phyloP scores from a whole-genome alignment of 2,113 vertebrate genomes.

The Rana temporaria region DNA sequence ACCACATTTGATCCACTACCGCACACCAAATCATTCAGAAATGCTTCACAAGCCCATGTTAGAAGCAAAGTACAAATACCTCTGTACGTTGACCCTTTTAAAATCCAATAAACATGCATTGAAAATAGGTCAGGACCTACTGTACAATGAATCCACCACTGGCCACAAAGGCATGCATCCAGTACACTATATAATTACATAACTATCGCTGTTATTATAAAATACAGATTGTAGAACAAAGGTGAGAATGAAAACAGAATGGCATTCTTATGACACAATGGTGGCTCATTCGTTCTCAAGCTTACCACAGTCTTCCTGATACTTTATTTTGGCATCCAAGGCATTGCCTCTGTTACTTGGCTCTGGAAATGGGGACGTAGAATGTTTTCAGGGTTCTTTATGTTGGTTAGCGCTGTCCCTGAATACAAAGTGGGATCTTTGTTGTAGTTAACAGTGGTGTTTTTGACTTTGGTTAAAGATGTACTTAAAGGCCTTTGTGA shows the following conservation, averaged over 20 bases:
- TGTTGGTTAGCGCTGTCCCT: background rate
- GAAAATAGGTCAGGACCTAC: too few relatives aligned
- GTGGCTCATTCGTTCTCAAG: background rate
- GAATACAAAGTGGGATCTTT: background rate
- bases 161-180: too few relatives aligned
- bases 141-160: too few relatives aligned
- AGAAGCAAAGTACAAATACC: too few relatives aligned
- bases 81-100: too few relatives aligned
- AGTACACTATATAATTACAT: too few relatives aligned
- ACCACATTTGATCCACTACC: too few relatives aligned
- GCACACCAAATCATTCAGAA: too few relatives aligned
- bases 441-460: background rate
- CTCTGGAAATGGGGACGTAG: background rate
- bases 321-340: background rate
- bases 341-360: background rate
- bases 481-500: background rate
- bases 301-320: background rate
- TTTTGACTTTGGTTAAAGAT: background rate
- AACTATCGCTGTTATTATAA: too few relatives aligned
- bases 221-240: too few relatives aligned
- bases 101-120: too few relatives aligned
- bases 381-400: background rate
- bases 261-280: background rate
- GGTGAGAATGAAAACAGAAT: background rate
- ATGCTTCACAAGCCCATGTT: too few relatives aligned